Base-by-base conservation (phyloP, 2,797 vertebrate genomes). In the Rhabdomys pumilio region DNA sequence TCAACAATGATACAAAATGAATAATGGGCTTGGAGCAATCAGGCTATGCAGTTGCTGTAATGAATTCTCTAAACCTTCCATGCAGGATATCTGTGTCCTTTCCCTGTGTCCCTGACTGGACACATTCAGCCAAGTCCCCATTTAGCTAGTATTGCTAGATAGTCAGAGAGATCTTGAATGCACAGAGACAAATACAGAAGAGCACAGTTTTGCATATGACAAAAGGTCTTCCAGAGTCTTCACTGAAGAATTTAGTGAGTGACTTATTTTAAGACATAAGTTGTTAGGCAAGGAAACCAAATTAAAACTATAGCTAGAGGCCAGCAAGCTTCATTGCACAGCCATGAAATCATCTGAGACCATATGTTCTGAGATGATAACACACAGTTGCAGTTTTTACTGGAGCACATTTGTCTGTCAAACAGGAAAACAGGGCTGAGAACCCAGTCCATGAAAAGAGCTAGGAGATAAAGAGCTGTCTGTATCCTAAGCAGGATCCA, bases 1-100 rank as follows among this genome's bases (percentile, higher is more conserved):
- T 98, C 98, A 98, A 97, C 92, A 97, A 98, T 98, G 98, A 98
- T 96, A 96, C 96, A 98, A 98, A 98, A 98, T 96, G 98, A 98
- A 97, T 97, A 82, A 98, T 91, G 83, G 89, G 75, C 94, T 98
- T 97, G 92, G 96, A 98, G 86, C 95, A 98, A 97, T 95, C 95
- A 90, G 73, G 75, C 55, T 47, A 97, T 57, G 7, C 96, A 98
- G 96, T 96, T 98, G 97, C 91, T 97, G 61, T 91, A 97, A 91
- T 97, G 95, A 92, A 97, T 93, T 97, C 87, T 96, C 90, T 91
- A 88, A 95, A 90, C 93, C 89, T 76, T 91, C 38, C 67, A 95
- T 96, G 87, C 95, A 97, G 98, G 96, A 87, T 97, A 94, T 95
- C 81, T 87, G 3, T 8, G 6, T 97, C 91, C 85, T 95, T 97